Evolutionary conservation across 1,140 invertebrate genomes (phyloP).

Genomic region (Brachionus plicatilis): DNA sequence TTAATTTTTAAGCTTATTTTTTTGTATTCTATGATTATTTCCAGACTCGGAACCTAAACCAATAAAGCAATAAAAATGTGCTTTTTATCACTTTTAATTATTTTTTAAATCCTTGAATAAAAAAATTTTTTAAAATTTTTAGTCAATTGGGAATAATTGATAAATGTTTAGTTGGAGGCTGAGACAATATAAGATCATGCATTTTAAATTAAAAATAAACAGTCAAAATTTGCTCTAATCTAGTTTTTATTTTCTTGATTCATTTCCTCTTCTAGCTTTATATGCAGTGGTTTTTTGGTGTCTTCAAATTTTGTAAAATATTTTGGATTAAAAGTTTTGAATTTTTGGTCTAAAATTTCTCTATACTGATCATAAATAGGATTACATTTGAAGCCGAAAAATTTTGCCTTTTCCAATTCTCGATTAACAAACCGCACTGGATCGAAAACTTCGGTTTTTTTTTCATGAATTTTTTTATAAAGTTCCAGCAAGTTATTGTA

Average conservation of each 20-base stretch:
- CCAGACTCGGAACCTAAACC: too few relatives aligned
- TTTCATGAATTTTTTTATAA: slow-evolving; percentile 8
- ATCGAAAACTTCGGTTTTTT: slow-evolving; percentile 32
- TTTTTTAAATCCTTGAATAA: too few relatives aligned
- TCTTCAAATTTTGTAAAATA: slow-evolving; percentile 37
- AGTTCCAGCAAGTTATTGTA: slow-evolving; percentile 5
- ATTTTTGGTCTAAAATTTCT: slow-evolving; percentile 1
- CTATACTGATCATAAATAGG: slow-evolving; percentile 33
- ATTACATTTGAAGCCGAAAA: slow-evolving; percentile 22
- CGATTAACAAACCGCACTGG: slow-evolving; percentile 9
- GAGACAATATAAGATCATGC: too few relatives aligned
- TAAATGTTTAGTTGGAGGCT: background rate
- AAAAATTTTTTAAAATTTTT: too few relatives aligned
- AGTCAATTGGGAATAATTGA: background rate
- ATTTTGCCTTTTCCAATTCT: slow-evolving; percentile 40
- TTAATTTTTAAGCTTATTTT: too few relatives aligned
- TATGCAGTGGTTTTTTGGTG: slow-evolving; percentile 20
- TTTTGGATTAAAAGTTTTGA: slow-evolving; percentile 23
- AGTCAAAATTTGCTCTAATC: background rate
- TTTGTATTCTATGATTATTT: too few relatives aligned
- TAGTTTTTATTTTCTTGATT: background rate
- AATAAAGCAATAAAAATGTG: too few relatives aligned
- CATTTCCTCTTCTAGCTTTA: background rate
- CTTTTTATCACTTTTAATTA: too few relatives aligned
- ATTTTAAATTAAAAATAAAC: background rate